phyloP scores from a whole-genome alignment of 1,140 invertebrate genomes.

The Eupeodes corollae region DNA sequence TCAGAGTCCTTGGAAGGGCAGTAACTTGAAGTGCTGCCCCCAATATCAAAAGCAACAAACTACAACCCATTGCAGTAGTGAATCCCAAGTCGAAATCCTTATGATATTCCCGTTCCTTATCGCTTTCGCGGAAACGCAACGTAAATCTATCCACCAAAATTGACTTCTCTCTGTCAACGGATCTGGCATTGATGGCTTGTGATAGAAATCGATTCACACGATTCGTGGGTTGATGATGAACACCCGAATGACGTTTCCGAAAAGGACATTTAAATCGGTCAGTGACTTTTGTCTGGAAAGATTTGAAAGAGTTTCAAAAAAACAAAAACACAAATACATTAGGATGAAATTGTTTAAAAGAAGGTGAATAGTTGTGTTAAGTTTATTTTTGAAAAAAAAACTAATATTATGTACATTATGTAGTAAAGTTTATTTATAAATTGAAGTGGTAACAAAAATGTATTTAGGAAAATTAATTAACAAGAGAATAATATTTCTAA shows the following conservation, averaged over 20 bases:
- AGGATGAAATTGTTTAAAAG: not conserved
- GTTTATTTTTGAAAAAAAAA: no score
- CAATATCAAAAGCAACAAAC: constrained; percentile 49
- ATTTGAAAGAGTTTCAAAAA: not conserved
- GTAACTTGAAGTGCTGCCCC: constrained; percentile 48
- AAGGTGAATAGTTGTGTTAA: not conserved
- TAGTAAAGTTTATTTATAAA: no score
- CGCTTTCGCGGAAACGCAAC: constrained; percentile 69
- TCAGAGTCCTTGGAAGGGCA: constrained; percentile 64
- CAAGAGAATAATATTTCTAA: no score
- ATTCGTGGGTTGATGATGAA: constrained; percentile 75
- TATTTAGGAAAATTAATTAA: no score
- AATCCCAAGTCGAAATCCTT: constrained; percentile 59
- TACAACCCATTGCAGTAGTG: constrained; percentile 55
- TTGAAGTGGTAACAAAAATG: no score
- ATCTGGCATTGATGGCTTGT: constrained; percentile 81
- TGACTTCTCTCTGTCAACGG: constrained; percentile 78
- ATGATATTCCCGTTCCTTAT: constrained; percentile 59
- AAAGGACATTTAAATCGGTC: constrained; percentile 80
- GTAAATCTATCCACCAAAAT: constrained; percentile 76
- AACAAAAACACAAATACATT: constrained; percentile 6
- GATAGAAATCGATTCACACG: constrained; percentile 83
- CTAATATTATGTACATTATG: no score
- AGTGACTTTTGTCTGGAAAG: constrained; percentile 60
- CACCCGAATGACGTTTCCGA: constrained; percentile 74